Conservation (phyloP, 2,888 invertebrate genomes). For the Drosophila merina region DNA sequence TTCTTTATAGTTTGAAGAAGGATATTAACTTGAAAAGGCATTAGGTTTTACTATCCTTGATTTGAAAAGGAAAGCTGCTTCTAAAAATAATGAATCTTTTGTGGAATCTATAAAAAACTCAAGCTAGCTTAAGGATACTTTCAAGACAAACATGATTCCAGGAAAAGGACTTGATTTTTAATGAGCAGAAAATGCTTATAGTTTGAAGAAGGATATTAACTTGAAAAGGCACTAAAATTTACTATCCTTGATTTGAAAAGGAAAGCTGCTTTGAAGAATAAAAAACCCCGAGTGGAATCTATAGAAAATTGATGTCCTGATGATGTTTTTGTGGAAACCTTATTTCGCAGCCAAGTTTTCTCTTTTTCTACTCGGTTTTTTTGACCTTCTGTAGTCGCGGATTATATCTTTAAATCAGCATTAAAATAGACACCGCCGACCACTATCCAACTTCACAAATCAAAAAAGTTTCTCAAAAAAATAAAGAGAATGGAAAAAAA, state of each 20-base stretch:
- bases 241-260: background rate
- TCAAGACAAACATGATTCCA: too few species aligned
- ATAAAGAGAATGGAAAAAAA: background rate
- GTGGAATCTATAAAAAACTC: background rate
- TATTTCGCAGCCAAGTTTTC: slow-evolving; percentile 21
- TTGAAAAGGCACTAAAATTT: background rate
- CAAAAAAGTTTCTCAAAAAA: slow-evolving; percentile 49
- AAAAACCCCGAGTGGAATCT: background rate
- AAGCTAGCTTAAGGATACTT: too few species aligned
- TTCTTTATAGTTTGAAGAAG: background rate
- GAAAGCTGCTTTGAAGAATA: background rate
- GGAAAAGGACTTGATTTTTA: background rate
- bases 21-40: background rate
- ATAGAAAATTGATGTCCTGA: background rate
- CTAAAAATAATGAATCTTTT: background rate
- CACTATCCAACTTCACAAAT: slow-evolving; percentile 64
- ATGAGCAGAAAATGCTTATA: background rate
- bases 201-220: background rate
- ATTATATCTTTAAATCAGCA: slow-evolving; percentile 69
- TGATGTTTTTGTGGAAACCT: slow-evolving; percentile 13
- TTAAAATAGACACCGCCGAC: slow-evolving; percentile 48
- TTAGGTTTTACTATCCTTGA: background rate
- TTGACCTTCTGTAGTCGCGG: slow-evolving; percentile 55
- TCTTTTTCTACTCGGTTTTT: slow-evolving; percentile 13
- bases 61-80: background rate